Conservation (phyloP, 2,888 invertebrate genomes). For the Xestia c-nigrum region DNA sequence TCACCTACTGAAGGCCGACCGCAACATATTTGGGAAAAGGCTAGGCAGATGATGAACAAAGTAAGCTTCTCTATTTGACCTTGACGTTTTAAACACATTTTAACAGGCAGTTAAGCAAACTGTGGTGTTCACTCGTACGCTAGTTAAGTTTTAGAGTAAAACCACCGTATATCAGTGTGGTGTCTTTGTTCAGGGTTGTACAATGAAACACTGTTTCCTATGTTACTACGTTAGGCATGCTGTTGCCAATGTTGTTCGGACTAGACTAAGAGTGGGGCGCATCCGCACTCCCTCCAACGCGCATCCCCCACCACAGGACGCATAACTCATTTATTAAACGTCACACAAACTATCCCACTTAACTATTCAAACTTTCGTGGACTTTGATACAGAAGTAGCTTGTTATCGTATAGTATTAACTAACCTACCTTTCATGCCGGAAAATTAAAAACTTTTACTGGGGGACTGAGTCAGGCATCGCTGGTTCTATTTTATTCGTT, state of each 20-base stretch:
- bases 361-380: background rate
- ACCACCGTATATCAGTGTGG: too few species aligned
- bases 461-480: too few species aligned
- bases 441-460: constrained; percentile 22
- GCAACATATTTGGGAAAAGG: background rate
- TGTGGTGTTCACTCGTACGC: too few species aligned
- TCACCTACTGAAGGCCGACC: background rate
- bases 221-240: too few species aligned
- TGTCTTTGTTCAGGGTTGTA: too few species aligned
- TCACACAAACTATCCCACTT: background rate
- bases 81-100: background rate
- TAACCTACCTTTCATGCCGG: background rate
- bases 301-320: too few species aligned
- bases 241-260: too few species aligned
- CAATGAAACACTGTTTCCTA: too few species aligned
- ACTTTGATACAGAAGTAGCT: background rate
- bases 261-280: too few species aligned
- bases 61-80: background rate
- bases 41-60: background rate
- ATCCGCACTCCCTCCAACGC: too few species aligned
- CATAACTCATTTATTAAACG: too few species aligned
- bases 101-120: background rate
- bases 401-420: background rate
- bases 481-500: background rate
- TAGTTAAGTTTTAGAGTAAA: too few species aligned